Percentiles rank a stretch among this genome's conserved stretches.
These are phyloP conservation scores for Holothuria scabra DNA, from an alignment of 53 echinoderm and acorn worm genomes.

Conservation along the genomic window DNA sequence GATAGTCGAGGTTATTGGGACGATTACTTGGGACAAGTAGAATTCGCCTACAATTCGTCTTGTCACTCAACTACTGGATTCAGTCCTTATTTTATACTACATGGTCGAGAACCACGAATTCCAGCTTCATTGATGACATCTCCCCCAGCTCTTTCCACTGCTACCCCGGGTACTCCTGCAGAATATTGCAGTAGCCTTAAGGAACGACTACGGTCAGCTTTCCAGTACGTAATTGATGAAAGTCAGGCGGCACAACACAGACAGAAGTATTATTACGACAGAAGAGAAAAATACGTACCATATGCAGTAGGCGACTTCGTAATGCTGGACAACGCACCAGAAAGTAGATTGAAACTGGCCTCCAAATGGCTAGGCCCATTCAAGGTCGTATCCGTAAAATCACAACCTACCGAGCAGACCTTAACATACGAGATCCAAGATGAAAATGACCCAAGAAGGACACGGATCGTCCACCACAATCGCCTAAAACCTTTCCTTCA, in stretches of 20 bases:
- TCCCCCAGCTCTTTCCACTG: too few relatives aligned
- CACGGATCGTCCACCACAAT: neutral
- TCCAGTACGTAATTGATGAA: neutral
- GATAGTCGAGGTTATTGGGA: neutral
- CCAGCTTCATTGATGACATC: neutral
- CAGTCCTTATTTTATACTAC: conserved; percentile 7
- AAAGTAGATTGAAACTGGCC: neutral
- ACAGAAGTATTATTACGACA: conserved; percentile 27
- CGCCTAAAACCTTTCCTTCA: neutral
- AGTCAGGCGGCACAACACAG: neutral
- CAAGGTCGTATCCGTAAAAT: neutral
- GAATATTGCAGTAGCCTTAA: conserved; percentile 24
- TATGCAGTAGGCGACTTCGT: neutral
- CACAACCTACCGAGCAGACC: neutral
- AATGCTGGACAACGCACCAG: too few relatives aligned
- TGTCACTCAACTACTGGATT: conserved; percentile 23
- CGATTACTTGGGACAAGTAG: conserved; percentile 22
- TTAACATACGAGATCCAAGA: neutral
- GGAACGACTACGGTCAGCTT: conserved; percentile 3
- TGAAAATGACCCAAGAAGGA: neutral
- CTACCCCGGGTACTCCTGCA: conserved; percentile 15
- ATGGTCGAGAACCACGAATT: neutral
- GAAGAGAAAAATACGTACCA: neutral
- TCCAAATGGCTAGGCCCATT: neutral
- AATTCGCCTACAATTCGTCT: conserved; percentile 37